These are phyloP conservation scores for Bostrychus sinensis DNA, from an alignment of 2,113 vertebrate genomes.

Conservation along the genomic window DNA sequence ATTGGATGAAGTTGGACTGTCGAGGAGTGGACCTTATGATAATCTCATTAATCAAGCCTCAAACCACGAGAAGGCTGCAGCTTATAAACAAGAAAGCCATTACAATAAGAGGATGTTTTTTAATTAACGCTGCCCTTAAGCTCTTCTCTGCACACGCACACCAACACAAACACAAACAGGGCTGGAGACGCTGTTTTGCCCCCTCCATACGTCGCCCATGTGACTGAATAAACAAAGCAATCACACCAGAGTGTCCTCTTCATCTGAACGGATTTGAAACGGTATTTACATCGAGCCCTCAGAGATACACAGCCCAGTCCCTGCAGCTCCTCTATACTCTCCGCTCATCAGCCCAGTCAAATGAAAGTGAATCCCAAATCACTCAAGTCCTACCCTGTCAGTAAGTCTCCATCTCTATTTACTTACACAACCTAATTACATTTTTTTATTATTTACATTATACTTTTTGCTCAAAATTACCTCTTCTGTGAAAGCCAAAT, in stretches of 20 bases:
- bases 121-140: conserved; percentile 65
- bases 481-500: too few relatives aligned
- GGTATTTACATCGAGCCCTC: conserved; percentile 40
- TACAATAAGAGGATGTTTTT: conserved; percentile 58
- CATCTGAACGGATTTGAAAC: conserved; percentile 47
- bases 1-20: conserved; percentile 12
- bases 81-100: conserved; percentile 47
- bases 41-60: conserved; percentile 65
- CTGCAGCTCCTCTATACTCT: neutral
- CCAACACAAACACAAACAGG: neutral
- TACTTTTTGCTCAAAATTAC: too few relatives aligned
- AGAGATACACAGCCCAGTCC: conserved; percentile 5
- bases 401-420: too few relatives aligned
- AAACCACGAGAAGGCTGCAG: conserved; percentile 28
- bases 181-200: conserved; percentile 26
- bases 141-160: conserved; percentile 24
- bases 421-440: too few relatives aligned
- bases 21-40: conserved; percentile 34
- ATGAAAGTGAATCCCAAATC: conserved; percentile 59
- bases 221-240: conserved; percentile 63
- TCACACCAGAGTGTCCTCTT: conserved; percentile 55
- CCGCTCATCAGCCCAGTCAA: conserved; percentile 58
- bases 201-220: conserved; percentile 41
- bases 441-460: too few relatives aligned
- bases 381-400: conserved; percentile 40